Conservation (phyloP, 1,140 invertebrate species). For the Drosophila subobscura region DNA sequence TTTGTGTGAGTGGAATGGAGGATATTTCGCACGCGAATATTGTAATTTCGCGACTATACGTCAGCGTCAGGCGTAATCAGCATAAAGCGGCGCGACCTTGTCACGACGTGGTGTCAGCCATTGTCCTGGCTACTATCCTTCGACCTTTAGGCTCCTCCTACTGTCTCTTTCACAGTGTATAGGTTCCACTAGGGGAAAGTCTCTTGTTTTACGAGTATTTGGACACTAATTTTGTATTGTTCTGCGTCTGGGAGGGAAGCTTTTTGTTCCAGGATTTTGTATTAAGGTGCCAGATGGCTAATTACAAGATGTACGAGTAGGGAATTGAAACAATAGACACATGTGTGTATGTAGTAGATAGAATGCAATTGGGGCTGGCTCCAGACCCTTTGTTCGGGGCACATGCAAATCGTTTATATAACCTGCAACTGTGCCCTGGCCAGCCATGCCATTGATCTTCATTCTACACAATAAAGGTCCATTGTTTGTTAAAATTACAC, state of each 20-base stretch:
- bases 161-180: neutral
- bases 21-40: slow-evolving; percentile 31
- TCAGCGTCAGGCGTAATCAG: slow-evolving; percentile 26
- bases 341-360: too few species aligned
- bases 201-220: too few species aligned
- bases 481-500: slow-evolving; percentile 11
- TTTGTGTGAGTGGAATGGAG: too few species aligned
- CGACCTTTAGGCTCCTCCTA: slow-evolving; percentile 10
- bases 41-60: slow-evolving; percentile 40
- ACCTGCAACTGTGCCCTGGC: slow-evolving; percentile 1
- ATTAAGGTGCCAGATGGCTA: too few species aligned
- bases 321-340: too few species aligned
- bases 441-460: slow-evolving; percentile 29
- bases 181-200: too few species aligned
- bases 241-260: too few species aligned
- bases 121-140: slow-evolving; percentile 42
- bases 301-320: too few species aligned
- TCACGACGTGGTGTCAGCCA: slow-evolving; percentile 34
- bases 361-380: too few species aligned
- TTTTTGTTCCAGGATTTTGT: too few species aligned
- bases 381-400: too few species aligned
- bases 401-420: neutral
- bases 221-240: too few species aligned
- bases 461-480: slow-evolving; percentile 25
- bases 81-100: slow-evolving; percentile 48